These are phyloP conservation scores for Grus americana DNA, from an alignment of 2,113 vertebrate genomes.

Conservation along the genomic window DNA sequence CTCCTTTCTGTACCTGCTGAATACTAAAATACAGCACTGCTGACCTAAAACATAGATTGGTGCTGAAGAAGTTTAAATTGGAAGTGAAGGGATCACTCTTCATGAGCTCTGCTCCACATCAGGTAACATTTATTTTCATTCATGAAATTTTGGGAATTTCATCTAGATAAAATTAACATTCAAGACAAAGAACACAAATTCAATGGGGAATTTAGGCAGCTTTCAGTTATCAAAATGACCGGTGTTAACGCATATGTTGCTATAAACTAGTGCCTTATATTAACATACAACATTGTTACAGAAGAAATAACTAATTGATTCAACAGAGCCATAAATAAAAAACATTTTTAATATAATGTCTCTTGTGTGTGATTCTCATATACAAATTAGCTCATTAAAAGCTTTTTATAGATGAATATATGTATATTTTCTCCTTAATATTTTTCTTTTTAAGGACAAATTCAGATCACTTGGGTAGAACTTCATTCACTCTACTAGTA, in stretches of 20 bases:
- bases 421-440: not conserved
- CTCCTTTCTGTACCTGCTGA: not conserved
- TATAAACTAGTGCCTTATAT: not conserved
- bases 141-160: not conserved
- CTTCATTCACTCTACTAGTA: not conserved
- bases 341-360: not conserved
- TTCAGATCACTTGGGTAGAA: not conserved
- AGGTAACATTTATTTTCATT: not conserved
- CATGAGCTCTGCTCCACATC: not conserved
- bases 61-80: not conserved
- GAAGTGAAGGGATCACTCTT: not conserved
- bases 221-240: not conserved
- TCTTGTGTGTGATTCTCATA: not conserved
- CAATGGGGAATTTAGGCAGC: not conserved
- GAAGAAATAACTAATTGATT: not conserved
- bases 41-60: not conserved
- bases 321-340: not conserved
- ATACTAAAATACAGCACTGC: not conserved
- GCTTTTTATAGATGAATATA: not conserved
- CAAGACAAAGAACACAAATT: not conserved
- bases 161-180: not conserved
- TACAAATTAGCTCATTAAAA: not conserved
- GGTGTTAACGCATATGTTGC: not conserved
- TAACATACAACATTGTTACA: not conserved
- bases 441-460: not conserved